A percentile compares a stretch with the other conserved stretches of the same genome.
phyloP scores from a whole-genome alignment of 1,140 invertebrate genomes.

The Leptestheria dahalacensis region DNA sequence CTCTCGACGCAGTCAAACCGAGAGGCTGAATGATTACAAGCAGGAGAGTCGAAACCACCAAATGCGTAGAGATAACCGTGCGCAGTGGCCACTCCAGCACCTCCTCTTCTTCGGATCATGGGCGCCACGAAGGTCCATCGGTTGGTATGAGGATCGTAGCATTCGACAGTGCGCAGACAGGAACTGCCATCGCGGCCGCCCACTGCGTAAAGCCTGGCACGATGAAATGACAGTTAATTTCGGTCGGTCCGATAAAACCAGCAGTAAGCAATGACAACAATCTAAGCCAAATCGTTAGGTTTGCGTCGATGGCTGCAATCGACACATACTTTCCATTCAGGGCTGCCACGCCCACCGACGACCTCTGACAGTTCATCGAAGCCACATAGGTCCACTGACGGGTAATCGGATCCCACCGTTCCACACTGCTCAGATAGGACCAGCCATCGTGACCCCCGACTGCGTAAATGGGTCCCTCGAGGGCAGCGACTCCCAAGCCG shows the following conservation, averaged over 20 bases:
- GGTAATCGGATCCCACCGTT: slow-evolving; percentile 74
- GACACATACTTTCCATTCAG: slow-evolving; percentile 49
- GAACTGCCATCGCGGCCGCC: slow-evolving; percentile 83
- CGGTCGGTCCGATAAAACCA: not conserved
- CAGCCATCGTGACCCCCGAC: slow-evolving; percentile 89
- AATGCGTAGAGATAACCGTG: slow-evolving; percentile 51
- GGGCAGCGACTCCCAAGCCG: slow-evolving; percentile 69
- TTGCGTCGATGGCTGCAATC: slow-evolving; percentile 4
- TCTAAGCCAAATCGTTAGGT: not conserved
- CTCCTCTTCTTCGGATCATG: slow-evolving; percentile 37
- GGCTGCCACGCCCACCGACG: slow-evolving; percentile 78
- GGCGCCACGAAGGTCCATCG: slow-evolving; percentile 38
- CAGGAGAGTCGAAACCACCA: slow-evolving; percentile 78
- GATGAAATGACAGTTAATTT: too few relatives aligned
- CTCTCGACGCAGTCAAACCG: slow-evolving; percentile 84
- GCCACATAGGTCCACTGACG: slow-evolving; percentile 75
- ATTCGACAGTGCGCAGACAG: slow-evolving; percentile 68
- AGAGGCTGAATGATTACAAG: slow-evolving; percentile 62
- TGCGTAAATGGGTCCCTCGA: slow-evolving; percentile 78
- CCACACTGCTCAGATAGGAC: slow-evolving; percentile 85
- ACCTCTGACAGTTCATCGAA: slow-evolving; percentile 68
- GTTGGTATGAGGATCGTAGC: slow-evolving; percentile 43
- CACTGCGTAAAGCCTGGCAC: slow-evolving; percentile 63
- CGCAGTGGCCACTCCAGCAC: slow-evolving; percentile 36
- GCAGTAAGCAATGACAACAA: not conserved